These are phyloP conservation scores for Mastomys natalensis DNA, from an alignment of 2,113 vertebrate species.

Conservation along the genomic window DNA sequence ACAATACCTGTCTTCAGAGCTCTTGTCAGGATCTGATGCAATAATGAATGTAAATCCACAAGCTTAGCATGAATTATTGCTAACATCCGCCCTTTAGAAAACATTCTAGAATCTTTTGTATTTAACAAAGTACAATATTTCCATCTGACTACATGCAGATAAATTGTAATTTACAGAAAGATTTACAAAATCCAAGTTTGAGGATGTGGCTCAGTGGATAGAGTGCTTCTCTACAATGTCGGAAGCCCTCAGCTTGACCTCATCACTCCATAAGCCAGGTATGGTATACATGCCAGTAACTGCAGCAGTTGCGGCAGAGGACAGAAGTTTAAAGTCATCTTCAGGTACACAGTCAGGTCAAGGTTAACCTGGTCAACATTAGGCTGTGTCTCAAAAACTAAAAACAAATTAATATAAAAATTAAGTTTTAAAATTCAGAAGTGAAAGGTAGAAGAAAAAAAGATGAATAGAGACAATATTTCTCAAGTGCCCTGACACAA, in stretches of 20 bases:
- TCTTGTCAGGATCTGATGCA: neutral
- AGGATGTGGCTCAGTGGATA: neutral
- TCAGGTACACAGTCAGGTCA: neutral
- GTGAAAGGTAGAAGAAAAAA: neutral
- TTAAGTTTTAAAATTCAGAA: neutral
- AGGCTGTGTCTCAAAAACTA: neutral
- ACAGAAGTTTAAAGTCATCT: neutral
- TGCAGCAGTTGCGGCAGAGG: neutral
- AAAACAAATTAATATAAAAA: neutral
- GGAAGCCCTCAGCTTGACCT: neutral
- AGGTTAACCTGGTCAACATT: neutral
- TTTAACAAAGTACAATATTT: constrained; percentile 40
- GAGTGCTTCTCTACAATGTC: neutral
- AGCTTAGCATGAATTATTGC: neutral
- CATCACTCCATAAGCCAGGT: no score
- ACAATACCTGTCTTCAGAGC: neutral
- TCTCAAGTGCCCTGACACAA: neutral
- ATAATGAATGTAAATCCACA: constrained; percentile 15
- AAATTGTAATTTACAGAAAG: neutral
- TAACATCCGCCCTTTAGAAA: neutral
- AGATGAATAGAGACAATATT: neutral
- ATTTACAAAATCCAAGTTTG: neutral
- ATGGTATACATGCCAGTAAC: neutral
- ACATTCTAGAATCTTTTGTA: constrained; percentile 29
- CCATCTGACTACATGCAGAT: neutral